Conservation (phyloP, 2,888 invertebrate species). For the Antheraea assamensis region DNA sequence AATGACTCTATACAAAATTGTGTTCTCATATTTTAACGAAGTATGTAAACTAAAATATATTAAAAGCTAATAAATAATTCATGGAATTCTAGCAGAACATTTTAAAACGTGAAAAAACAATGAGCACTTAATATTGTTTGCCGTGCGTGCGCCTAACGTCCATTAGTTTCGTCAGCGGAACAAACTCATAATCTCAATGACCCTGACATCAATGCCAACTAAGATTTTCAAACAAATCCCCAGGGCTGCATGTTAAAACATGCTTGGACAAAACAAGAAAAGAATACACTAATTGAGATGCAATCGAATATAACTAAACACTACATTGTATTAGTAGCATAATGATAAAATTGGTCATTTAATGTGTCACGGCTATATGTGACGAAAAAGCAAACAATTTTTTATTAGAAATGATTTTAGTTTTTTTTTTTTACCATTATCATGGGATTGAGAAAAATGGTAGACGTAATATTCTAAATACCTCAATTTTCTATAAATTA, state of each 20-base stretch:
- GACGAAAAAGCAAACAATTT: too few relatives aligned
- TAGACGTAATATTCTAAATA: too few relatives aligned
- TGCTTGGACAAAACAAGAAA: background rate
- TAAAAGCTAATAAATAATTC: background rate
- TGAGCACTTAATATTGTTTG: slow-evolving; percentile 9
- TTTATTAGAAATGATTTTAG: too few relatives aligned
- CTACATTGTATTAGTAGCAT: background rate
- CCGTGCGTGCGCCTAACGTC: slow-evolving; percentile 7
- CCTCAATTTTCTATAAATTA: too few relatives aligned
- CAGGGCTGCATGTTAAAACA: background rate
- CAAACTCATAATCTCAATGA: slow-evolving; percentile 19
- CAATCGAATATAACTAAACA: background rate
- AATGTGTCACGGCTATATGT: background rate
- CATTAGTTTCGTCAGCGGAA: slow-evolving; percentile 31
- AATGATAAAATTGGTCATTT: background rate
- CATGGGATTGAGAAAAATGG: too few relatives aligned
- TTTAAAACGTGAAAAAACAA: background rate
- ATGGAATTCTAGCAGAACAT: background rate
- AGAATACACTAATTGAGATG: background rate
- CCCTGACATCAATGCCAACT: slow-evolving; percentile 34
- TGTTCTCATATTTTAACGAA: too few relatives aligned
- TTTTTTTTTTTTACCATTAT: too few relatives aligned
- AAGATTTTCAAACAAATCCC: slow-evolving; percentile 11
- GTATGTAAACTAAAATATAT: background rate
- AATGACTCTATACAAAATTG: too few relatives aligned